phyloP scores from a whole-genome alignment of 2,113 vertebrate species.

The Vireo altiloquus region DNA sequence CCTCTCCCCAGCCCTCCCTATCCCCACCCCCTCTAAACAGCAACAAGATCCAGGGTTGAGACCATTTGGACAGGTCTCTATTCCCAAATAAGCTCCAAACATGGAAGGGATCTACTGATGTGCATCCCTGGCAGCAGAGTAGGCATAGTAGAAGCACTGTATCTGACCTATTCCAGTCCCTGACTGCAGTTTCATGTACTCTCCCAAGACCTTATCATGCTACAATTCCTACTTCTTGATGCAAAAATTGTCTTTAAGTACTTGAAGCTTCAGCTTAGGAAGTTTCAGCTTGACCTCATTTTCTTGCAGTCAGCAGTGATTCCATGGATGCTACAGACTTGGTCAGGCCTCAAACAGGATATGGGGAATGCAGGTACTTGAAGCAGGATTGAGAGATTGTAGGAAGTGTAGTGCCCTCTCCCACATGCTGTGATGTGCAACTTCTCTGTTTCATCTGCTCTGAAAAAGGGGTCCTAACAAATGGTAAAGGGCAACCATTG shows the following conservation, averaged over 20 bases:
- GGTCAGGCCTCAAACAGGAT: not conserved
- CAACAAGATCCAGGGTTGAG: not conserved
- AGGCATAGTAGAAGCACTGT: not conserved
- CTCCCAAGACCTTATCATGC: not conserved
- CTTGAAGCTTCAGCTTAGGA: not conserved
- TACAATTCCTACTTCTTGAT: not conserved
- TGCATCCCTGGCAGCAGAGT: not conserved
- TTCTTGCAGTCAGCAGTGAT: not conserved
- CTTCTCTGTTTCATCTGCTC: not conserved
- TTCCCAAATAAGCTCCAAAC: not conserved
- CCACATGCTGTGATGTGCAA: not conserved
- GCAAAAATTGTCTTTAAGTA: not conserved
- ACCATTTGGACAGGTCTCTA: not conserved
- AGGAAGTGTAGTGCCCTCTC: not conserved
- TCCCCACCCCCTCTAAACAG: not conserved
- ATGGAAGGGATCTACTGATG: not conserved
- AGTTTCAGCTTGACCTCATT: not conserved
- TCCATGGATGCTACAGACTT: not conserved
- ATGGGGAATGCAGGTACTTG: not conserved
- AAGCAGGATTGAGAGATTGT: not conserved
- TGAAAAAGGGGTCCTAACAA: not conserved
- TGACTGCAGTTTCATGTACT: not conserved
- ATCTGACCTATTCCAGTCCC: not conserved
- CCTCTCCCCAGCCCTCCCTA: not conserved
- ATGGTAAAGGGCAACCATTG: not conserved